Conservation (phyloP, 2,113 vertebrate genomes). For the Equus quagga region DNA sequence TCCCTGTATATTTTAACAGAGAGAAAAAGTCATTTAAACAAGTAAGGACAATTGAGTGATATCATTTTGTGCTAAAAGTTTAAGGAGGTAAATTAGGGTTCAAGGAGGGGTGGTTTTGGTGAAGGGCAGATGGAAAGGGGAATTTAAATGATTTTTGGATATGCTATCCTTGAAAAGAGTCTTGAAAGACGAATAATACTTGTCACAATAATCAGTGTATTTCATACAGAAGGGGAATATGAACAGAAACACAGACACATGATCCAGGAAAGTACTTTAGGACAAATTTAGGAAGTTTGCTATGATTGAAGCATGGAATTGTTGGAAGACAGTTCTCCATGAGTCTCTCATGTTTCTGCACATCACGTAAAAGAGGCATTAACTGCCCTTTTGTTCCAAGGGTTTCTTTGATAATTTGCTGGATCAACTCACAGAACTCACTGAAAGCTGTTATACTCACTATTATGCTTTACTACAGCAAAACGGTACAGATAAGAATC, state of each 20-base stretch:
- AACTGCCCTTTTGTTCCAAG: neutral
- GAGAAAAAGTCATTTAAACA: neutral
- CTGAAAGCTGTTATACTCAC: neutral
- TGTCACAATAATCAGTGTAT: neutral
- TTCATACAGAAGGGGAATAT: neutral
- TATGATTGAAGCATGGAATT: neutral
- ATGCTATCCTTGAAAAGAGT: neutral
- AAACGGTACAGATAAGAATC: neutral
- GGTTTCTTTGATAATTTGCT: neutral
- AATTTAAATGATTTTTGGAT: neutral
- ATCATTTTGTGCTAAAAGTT: neutral
- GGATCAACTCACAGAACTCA: neutral
- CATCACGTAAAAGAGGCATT: neutral
- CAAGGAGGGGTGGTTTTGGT: neutral
- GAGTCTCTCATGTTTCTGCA: neutral
- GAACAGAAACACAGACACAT: neutral
- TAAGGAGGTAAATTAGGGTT: neutral
- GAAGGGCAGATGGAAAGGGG: fast-evolving
- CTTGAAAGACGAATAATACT: neutral
- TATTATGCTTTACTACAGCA: neutral
- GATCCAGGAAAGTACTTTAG: neutral
- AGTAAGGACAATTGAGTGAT: neutral
- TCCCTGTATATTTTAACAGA: neutral
- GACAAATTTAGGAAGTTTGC: neutral
- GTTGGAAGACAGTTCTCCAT: neutral